phyloP scores from a whole-genome alignment of 2,797 vertebrate genomes.

The Hypotaenidia okinawae region DNA sequence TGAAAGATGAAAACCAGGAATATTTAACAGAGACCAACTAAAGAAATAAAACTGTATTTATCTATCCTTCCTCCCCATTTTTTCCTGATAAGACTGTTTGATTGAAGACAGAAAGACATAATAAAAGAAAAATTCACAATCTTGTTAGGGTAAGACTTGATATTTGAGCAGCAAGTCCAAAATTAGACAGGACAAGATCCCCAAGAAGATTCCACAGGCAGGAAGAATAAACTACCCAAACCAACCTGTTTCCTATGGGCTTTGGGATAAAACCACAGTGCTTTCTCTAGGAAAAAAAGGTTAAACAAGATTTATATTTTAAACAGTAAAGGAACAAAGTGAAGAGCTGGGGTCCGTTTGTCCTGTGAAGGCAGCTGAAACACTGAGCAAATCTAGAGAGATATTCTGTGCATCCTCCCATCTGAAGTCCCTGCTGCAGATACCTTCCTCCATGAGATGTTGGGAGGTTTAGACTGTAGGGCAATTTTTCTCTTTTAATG shows the following conservation, averaged over 20 bases:
- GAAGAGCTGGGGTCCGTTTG: not conserved
- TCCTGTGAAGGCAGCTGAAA: not conserved
- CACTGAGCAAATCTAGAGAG: not conserved
- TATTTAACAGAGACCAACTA: not conserved
- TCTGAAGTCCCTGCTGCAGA: not conserved
- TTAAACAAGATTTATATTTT: not conserved
- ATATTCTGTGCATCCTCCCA: not conserved
- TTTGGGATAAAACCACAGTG: not conserved
- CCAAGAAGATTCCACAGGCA: not conserved
- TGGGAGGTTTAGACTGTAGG: not conserved
- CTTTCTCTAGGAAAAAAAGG: not conserved
- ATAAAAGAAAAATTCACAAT: not conserved
- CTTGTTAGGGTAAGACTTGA: not conserved
- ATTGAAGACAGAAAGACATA: not conserved
- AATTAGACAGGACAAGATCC: not conserved
- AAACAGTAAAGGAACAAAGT: not conserved
- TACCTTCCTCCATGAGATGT: not conserved
- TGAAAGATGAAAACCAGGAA: slow-evolving; percentile 74
- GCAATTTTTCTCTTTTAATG: not conserved
- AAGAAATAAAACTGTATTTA: not conserved
- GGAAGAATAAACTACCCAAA: not conserved
- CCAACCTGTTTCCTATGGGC: not conserved
- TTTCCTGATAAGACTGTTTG: not conserved
- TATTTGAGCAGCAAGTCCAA: not conserved
- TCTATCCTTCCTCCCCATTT: not conserved